Conservation (phyloP, 2,797 vertebrate species). For the Choloepus didactylus region DNA sequence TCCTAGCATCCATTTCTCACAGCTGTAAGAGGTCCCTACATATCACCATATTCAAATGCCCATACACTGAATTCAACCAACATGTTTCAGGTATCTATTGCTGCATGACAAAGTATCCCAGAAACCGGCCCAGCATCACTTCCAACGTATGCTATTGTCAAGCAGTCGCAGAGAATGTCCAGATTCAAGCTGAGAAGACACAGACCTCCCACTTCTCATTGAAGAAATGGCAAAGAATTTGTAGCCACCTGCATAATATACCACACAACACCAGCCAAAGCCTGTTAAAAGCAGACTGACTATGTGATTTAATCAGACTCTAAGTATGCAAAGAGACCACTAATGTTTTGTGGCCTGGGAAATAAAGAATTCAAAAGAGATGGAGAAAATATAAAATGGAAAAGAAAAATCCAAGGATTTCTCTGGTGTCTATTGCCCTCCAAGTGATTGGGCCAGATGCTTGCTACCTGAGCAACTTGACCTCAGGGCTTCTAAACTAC, state of each 20-base stretch:
- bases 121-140: not conserved
- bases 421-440: not conserved
- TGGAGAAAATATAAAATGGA: not conserved
- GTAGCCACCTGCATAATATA: not conserved
- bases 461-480: not conserved
- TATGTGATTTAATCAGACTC: constrained; percentile 40
- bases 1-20: not conserved
- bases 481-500: not conserved
- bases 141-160: not conserved
- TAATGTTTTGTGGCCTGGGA: not conserved
- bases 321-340: constrained; percentile 18
- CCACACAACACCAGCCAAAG: not conserved
- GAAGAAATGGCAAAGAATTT: constrained; percentile 5
- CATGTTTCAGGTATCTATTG: not conserved
- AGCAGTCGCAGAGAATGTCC: not conserved
- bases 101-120: not conserved
- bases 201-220: not conserved
- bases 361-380: constrained; percentile 50
- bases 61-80: not conserved
- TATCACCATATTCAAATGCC: not conserved
- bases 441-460: not conserved
- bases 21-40: not conserved
- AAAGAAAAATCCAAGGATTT: not conserved
- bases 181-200: not conserved
- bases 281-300: constrained; percentile 15